These are phyloP conservation scores for Micromesistius poutassou DNA, from an alignment of 2,797 vertebrate genomes.

Conservation along the genomic window DNA sequence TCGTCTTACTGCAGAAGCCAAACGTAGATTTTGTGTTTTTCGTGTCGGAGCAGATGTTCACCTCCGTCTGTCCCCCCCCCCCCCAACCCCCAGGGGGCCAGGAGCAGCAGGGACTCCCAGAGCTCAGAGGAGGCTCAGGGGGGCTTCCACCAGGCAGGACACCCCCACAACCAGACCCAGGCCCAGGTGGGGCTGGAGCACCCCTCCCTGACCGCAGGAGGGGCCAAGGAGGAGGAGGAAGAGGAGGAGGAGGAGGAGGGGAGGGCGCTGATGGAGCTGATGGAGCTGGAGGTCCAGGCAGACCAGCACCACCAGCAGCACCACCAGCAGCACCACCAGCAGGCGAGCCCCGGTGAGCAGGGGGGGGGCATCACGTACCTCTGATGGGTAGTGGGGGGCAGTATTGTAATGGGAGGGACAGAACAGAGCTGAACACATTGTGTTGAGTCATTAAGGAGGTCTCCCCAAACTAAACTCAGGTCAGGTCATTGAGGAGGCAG, in stretches of 20 bases:
- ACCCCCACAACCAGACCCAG: conserved; percentile 48
- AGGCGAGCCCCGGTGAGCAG: conserved; percentile 64
- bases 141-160: conserved; percentile 27
- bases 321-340: conserved; percentile 41
- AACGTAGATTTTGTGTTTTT: too few species aligned
- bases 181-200: conserved; percentile 38
- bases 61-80: too few species aligned
- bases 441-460: background rate
- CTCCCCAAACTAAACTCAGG: background rate
- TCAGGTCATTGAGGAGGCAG: background rate
- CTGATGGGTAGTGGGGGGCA: too few species aligned
- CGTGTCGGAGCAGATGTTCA: too few species aligned
- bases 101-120: conserved; percentile 63
- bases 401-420: background rate
- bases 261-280: background rate
- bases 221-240: conserved; percentile 43
- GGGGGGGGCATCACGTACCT: background rate
- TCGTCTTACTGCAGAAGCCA: background rate
- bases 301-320: conserved; percentile 22
- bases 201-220: conserved; percentile 36
- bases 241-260: conserved; percentile 24
- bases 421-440: background rate
- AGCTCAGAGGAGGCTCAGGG: conserved; percentile 66
- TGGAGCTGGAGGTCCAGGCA: conserved; percentile 57
- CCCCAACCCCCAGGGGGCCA: conserved; percentile 51